Conservation (phyloP, 2,888 invertebrate species). For the Smittia sp. region DNA sequence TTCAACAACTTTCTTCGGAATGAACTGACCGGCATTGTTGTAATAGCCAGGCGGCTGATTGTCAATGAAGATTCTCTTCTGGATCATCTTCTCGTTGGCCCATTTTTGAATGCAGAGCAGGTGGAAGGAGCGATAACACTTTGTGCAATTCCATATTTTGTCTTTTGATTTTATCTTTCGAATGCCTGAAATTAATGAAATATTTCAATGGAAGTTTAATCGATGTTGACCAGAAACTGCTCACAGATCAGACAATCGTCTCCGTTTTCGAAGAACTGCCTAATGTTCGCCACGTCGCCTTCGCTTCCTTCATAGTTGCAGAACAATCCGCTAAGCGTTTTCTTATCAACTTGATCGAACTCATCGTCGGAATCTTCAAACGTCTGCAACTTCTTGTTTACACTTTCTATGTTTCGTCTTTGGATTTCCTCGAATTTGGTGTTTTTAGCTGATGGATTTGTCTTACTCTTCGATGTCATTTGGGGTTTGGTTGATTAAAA, state of each 20-base stretch:
- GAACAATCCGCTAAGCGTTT: conserved; percentile 48
- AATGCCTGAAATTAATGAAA: conserved; percentile 40
- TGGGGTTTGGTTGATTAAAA: not conserved
- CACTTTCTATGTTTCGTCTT: conserved; percentile 55
- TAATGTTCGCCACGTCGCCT: conserved; percentile 60
- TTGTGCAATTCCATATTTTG: conserved; percentile 81
- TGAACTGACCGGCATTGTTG: conserved; percentile 50
- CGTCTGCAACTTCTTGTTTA: conserved; percentile 54
- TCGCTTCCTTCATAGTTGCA: conserved; percentile 55
- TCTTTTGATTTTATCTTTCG: conserved; percentile 28
- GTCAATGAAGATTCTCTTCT: conserved; percentile 61
- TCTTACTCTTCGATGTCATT: not conserved
- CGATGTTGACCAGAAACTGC: conserved; percentile 82
- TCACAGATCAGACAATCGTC: conserved; percentile 80
- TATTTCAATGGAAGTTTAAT: conserved; percentile 50
- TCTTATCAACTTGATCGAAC: conserved; percentile 53
- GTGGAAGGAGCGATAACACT: conserved; percentile 83
- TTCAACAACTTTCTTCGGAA: conserved; percentile 53
- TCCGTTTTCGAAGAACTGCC: conserved; percentile 72
- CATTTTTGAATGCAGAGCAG: conserved; percentile 86
- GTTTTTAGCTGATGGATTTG: not conserved
- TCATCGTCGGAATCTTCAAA: conserved; percentile 59
- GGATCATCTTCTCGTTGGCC: conserved; percentile 81
- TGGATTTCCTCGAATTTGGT: conserved; percentile 54
- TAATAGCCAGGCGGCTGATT: conserved; percentile 54